Percentiles rank a stretch among this genome's conserved stretches.
These are phyloP conservation scores for Tetranychus truncatus DNA, from an alignment of 2,888 invertebrate species.

Conservation along the genomic window DNA sequence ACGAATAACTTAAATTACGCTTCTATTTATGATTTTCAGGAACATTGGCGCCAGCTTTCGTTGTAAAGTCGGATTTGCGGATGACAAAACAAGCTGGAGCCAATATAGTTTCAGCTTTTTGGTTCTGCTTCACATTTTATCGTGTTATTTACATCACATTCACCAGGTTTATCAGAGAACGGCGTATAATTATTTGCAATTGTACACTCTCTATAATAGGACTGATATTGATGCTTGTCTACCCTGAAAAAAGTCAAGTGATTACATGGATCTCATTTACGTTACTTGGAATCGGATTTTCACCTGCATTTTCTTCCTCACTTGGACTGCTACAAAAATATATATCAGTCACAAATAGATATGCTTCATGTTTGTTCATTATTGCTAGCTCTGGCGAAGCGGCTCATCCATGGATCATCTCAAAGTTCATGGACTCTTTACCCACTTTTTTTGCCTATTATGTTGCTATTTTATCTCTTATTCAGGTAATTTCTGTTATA, in stretches of 20 bases:
- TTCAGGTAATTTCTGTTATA: no score
- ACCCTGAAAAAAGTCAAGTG: neutral
- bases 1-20: no score
- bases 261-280: neutral
- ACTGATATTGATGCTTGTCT: neutral
- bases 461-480: neutral
- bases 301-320: neutral
- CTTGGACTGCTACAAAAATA: neutral
- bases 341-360: neutral
- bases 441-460: neutral
- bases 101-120: neutral
- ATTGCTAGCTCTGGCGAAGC: neutral
- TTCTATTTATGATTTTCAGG: neutral
- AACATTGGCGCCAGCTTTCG: conserved; percentile 5
- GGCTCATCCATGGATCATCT: neutral
- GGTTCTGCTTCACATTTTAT: neutral
- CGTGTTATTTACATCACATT: neutral
- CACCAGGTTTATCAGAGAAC: neutral
- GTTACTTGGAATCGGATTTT: conserved; percentile 3
- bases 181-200: neutral
- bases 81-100: neutral
- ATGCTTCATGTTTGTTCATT: neutral
- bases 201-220: neutral
- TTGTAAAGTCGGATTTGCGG: neutral
- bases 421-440: neutral